A percentile compares a stretch with the other conserved stretches of the same genome.
These are phyloP conservation scores for Cylas formicarius DNA, from an alignment of 1,140 invertebrate genomes.

Conservation along the genomic window DNA sequence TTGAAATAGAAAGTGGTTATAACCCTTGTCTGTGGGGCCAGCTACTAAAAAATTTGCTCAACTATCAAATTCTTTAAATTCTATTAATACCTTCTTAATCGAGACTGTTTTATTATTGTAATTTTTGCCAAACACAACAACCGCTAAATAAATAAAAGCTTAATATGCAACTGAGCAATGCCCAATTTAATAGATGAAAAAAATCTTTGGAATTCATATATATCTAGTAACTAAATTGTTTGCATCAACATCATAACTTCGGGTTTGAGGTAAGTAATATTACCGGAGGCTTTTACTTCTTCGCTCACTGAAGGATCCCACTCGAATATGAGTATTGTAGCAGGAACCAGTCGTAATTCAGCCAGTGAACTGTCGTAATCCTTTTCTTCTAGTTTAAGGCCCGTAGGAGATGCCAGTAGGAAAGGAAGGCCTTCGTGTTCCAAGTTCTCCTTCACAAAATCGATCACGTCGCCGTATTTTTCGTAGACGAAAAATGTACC, in stretches of 20 bases:
- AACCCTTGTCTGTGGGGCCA: no score
- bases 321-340: constrained; percentile 63
- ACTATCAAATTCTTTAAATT: background rate
- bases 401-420: constrained; percentile 54
- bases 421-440: constrained; percentile 58
- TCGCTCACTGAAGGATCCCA: constrained; percentile 48
- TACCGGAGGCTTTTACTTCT: constrained; percentile 46
- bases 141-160: background rate
- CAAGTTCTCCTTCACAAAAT: constrained; percentile 68
- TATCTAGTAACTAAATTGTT: constrained; percentile 38
- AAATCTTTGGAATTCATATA: background rate
- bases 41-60: no score
- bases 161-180: background rate
- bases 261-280: constrained; percentile 60
- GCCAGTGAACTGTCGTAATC: constrained; percentile 57
- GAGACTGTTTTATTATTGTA: background rate
- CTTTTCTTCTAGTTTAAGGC: constrained; percentile 55
- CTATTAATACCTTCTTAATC: background rate
- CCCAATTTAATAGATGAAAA: background rate
- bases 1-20: no score
- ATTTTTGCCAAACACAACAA: constrained; percentile 9
- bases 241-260: constrained; percentile 65
- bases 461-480: constrained; percentile 58
- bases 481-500: constrained; percentile 79
- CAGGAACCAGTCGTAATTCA: constrained; percentile 67